Conservation (phyloP, 2,113 vertebrate species). For the Pseudorasbora parva region DNA sequence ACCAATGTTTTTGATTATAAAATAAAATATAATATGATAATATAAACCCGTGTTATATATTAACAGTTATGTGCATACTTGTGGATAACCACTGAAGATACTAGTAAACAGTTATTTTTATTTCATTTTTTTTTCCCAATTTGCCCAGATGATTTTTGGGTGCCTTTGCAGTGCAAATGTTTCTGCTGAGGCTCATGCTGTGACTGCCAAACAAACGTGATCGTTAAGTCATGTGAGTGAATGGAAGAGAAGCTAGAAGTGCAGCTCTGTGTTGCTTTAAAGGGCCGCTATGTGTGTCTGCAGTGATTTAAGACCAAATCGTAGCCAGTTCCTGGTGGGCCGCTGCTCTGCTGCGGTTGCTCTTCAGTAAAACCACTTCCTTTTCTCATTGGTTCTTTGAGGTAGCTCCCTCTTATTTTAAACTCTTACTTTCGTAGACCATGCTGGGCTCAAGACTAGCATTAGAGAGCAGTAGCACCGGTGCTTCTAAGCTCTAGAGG, state of each 20-base stretch:
- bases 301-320: slow-evolving; percentile 23
- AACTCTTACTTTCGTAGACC: slow-evolving; percentile 17
- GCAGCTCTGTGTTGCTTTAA: background rate
- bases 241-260: background rate
- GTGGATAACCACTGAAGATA: background rate
- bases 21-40: too few species aligned
- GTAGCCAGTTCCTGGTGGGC: background rate
- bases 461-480: too few species aligned
- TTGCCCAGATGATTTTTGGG: background rate
- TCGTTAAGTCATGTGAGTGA: slow-evolving; percentile 7
- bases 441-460: too few species aligned
- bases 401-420: slow-evolving; percentile 1
- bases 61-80: background rate
- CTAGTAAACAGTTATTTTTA: background rate
- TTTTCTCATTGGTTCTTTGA: slow-evolving; percentile 17
- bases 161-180: background rate
- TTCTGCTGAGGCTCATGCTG: slow-evolving; percentile 4
- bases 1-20: too few species aligned
- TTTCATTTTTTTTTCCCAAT: too few species aligned
- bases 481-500: too few species aligned
- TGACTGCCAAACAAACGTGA: slow-evolving; percentile 12
- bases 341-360: slow-evolving; percentile 7
- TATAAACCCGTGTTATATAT: background rate
- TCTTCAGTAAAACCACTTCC: slow-evolving; percentile 29
- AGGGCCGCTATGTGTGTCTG: background rate